Evolutionary conservation across 2,797 vertebrate genomes (phyloP), one percentile per base, ranked within the genome.

Genomic region (Ibycter americanus): DNA sequence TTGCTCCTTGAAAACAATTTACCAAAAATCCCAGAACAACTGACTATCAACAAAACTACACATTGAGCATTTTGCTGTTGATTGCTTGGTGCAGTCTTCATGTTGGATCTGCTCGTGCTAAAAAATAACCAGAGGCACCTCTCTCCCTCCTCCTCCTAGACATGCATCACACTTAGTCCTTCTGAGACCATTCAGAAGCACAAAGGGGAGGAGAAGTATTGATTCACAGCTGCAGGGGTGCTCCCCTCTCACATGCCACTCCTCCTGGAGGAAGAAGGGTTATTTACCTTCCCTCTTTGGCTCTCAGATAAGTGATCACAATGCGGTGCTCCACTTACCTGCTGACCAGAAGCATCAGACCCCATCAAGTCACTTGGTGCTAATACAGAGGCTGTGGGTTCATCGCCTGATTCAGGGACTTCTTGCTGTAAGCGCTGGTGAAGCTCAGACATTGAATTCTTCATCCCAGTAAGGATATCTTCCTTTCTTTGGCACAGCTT

Each of bases 401-500:
- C 96, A 72, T 94, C 94, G 87, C 92, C 97, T 61, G 25, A 55
- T 70, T 97, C 97, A n/a, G 91, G 80, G 32, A 90, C 77, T n/a
- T 98, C 96, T 59, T 94, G 89, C 66, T 97, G 83, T 79, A 98
- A 91, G 38, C 21, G 83, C 68, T 95, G 97, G 47, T 98, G 98
- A 83, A 98, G 98, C 44, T 97, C 97, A 71, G 96, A 89, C 40
- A 98, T 52, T 5, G 97, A 89, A 36, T 92, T 91, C 91, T 98
- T 98, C 96, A 98, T 96, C 54, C 46, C 29, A 0, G 72, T 84
- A 40, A 98, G 63, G 46, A 98, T 67, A 70, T 97, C 97, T 83
- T 98, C 98, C 72, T 98, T 98, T 68, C 89, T 98, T 93, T 98
- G 98, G 83, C 96, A 98, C 40, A 98, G 93, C 70, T 91, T 94